Conservation (phyloP, 2,113 vertebrate genomes). For the Oreocharis arfaki region DNA sequence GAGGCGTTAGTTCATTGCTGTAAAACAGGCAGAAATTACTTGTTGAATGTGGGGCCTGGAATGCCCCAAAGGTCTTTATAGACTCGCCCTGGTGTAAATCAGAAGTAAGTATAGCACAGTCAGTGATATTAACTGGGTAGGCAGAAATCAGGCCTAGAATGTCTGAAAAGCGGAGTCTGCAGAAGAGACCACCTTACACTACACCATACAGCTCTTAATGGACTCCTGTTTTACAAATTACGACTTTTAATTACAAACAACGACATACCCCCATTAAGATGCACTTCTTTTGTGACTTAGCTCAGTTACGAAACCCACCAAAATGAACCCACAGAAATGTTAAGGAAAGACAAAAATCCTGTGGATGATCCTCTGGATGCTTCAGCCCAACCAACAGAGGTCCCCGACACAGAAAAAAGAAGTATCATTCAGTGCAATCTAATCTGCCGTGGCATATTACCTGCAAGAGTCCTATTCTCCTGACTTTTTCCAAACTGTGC, state of each 20-base stretch:
- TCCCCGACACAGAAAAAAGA: background rate
- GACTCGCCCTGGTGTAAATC: background rate
- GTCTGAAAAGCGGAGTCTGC: background rate
- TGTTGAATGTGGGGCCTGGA: background rate
- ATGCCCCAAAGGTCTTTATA: background rate
- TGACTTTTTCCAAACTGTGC: background rate
- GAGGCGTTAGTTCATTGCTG: background rate
- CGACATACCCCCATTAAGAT: background rate
- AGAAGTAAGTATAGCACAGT: background rate
- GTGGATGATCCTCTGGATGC: fast-evolving
- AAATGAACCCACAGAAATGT: background rate
- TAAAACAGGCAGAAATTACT: background rate
- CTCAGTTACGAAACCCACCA: background rate
- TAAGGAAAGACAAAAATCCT: background rate
- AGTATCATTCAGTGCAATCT: background rate
- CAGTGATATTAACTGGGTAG: background rate
- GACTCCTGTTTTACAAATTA: background rate
- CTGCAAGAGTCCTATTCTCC: background rate
- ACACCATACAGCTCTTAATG: background rate
- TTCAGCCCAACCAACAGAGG: background rate
- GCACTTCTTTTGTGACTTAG: background rate
- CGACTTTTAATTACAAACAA: background rate
- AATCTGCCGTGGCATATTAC: background rate
- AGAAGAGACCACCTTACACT: background rate
- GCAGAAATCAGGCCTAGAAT: background rate